Evolutionary conservation across 2,113 vertebrate genomes (phyloP).

Genomic region (Patagioenas fasciata): DNA sequence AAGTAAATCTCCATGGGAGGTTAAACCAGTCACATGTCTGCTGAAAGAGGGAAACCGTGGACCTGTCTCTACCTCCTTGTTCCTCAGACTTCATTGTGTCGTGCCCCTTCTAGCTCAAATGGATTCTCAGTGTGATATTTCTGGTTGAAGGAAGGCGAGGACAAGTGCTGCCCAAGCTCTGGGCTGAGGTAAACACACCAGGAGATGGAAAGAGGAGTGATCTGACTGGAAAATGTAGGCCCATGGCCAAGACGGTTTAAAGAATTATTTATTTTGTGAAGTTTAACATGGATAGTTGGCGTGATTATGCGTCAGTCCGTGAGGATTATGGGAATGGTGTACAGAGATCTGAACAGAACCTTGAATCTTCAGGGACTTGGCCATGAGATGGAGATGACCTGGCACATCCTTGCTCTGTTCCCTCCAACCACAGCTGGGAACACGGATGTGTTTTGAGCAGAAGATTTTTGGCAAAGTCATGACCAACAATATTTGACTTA

Average conservation of each 20-base stretch:
- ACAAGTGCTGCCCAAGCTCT: not conserved
- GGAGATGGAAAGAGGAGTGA: not conserved
- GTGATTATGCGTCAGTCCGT: accelerated
- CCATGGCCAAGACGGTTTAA: not conserved
- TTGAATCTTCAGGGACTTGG: not conserved
- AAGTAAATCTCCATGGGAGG: not conserved
- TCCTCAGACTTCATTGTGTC: not conserved
- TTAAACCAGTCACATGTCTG: not conserved
- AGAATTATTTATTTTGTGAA: not conserved
- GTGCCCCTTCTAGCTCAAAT: not conserved
- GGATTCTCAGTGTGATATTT: not conserved
- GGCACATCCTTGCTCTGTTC: accelerated
- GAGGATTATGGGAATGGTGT: not conserved
- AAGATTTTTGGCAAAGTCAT: not conserved
- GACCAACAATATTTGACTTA: not conserved
- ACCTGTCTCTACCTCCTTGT: accelerated
- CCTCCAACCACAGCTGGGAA: not conserved
- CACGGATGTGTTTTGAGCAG: not conserved
- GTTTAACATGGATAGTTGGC: accelerated
- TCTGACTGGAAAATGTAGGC: not conserved
- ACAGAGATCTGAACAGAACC: not conserved
- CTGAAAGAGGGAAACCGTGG: not conserved
- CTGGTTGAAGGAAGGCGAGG: not conserved
- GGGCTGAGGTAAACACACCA: not conserved
- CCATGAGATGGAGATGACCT: not conserved